Base-by-base conservation (phyloP, 2,113 vertebrate species). In the Percina caprodes region DNA sequence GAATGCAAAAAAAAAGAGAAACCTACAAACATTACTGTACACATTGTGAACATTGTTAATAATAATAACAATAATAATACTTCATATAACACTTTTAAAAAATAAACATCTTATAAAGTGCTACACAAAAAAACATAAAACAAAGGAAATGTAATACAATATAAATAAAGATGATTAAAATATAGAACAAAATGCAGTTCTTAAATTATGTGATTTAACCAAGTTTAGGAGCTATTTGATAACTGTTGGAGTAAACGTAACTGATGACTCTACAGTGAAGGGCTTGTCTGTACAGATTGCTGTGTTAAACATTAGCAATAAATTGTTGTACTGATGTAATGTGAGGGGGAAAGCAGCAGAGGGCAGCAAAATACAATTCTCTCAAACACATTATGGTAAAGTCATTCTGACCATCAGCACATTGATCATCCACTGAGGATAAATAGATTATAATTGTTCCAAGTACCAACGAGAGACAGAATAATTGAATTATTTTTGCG, bases 291-390 rank as follows among this genome's bases (percentile, higher is more conserved):
- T 19, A 15, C 45, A 52, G 24, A 39, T 23, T 9, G 9, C 23
- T 9, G 9, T 11, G 6, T 24, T 5, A 54, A 9, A 23, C 2
- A 8, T 6, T 2, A 18, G n/a, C 11, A 42, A 45, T 19, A 3
- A 9, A 30, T 16, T 4, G 30, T 4, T 30, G 30, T 39, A 6
- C 15, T n/a, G 1, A 15, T 89, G 86, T 67, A 71, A 89, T 48
- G 21, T n/a, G 1, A 30, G 23, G 5, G 2, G 48, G 0, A 15
- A 11, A 60, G 69, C 91, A 86, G 65, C 6, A 88, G 92, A 89
- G 82, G 86, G 83, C 84, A 89, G 90, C 86, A 88, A 49, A 90
- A 12, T n/a, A 45, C 74, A 82, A 69, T 48, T 84, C 71, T 78
- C 39, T 9, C 33, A 15, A 30, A 60, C 55, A 61, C 21, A 18